These are phyloP conservation scores for Drosophila ezoana DNA, from an alignment of 2,888 invertebrate species.

Conservation along the genomic window DNA sequence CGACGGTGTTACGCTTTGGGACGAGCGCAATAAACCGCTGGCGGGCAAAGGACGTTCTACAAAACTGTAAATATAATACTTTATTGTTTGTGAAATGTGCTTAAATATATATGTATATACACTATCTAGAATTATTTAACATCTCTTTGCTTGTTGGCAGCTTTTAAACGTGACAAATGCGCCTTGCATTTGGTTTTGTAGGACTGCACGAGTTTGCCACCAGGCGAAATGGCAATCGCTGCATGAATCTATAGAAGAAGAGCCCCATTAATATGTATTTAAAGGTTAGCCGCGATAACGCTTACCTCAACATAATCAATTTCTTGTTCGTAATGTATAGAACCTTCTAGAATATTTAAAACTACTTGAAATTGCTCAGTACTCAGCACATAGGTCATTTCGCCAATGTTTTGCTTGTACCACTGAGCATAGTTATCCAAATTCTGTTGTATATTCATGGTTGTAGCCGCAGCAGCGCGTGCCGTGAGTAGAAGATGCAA, in stretches of 20 bases:
- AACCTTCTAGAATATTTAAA: slow-evolving; percentile 70
- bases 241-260: slow-evolving; percentile 75
- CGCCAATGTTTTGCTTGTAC: slow-evolving; percentile 83
- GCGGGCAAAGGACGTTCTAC: slow-evolving; percentile 80
- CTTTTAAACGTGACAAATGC: slow-evolving; percentile 67
- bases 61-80: slow-evolving; percentile 59
- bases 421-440: slow-evolving; percentile 81
- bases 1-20: slow-evolving; percentile 95
- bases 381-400: slow-evolving; percentile 81
- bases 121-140: slow-evolving; percentile 18
- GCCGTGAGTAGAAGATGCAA: slow-evolving; percentile 79
- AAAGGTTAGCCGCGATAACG: neutral
- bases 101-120: slow-evolving; percentile 36
- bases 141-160: slow-evolving; percentile 28
- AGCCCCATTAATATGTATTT: neutral
- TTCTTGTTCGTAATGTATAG: slow-evolving; percentile 78
- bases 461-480: slow-evolving; percentile 75
- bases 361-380: slow-evolving; percentile 75
- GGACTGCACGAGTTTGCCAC: slow-evolving; percentile 81
- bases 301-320: slow-evolving; percentile 79
- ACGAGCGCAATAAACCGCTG: slow-evolving; percentile 89
- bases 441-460: slow-evolving; percentile 72
- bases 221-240: slow-evolving; percentile 80
- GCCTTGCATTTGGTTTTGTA: slow-evolving; percentile 81
- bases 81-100: slow-evolving; percentile 15